phyloP scores from a whole-genome alignment of 2,888 invertebrate species.

The Axea sp. region DNA sequence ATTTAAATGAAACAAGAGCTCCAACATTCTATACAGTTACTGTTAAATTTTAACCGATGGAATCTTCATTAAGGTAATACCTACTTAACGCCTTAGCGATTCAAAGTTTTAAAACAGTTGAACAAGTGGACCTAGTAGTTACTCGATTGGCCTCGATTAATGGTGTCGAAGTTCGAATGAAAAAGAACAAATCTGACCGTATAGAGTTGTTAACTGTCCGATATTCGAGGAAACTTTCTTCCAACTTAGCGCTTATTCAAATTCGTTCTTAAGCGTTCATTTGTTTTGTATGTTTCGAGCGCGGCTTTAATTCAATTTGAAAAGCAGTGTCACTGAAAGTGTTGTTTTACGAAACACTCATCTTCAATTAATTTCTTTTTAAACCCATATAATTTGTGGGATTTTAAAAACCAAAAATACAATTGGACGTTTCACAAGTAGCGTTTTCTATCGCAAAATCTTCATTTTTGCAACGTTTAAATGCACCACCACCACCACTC shows the following conservation, averaged over 20 bases:
- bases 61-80: slow-evolving; percentile 43
- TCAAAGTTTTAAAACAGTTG: slow-evolving; percentile 54
- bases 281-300: slow-evolving; percentile 24
- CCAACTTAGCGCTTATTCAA: slow-evolving; percentile 40
- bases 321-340: too few species aligned
- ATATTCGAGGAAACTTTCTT: slow-evolving; percentile 33
- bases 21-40: slow-evolving; percentile 18
- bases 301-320: too few species aligned
- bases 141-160: slow-evolving; percentile 58
- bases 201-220: slow-evolving; percentile 38
- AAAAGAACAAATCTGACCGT: too few species aligned
- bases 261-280: slow-evolving; percentile 37
- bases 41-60: slow-evolving; percentile 25
- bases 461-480: too few species aligned
- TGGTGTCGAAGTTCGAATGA: slow-evolving; percentile 53
- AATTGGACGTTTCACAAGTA: too few species aligned
- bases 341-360: too few species aligned
- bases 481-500: too few species aligned
- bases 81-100: slow-evolving; percentile 45
- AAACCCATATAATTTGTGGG: too few species aligned
- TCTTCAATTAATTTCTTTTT: too few species aligned
- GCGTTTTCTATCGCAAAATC: too few species aligned
- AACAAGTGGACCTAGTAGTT: slow-evolving; percentile 48
- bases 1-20: too few species aligned
- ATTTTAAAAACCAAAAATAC: too few species aligned